phyloP scores from a whole-genome alignment of 2,797 vertebrate species.

The Sciaenops ocellatus region DNA sequence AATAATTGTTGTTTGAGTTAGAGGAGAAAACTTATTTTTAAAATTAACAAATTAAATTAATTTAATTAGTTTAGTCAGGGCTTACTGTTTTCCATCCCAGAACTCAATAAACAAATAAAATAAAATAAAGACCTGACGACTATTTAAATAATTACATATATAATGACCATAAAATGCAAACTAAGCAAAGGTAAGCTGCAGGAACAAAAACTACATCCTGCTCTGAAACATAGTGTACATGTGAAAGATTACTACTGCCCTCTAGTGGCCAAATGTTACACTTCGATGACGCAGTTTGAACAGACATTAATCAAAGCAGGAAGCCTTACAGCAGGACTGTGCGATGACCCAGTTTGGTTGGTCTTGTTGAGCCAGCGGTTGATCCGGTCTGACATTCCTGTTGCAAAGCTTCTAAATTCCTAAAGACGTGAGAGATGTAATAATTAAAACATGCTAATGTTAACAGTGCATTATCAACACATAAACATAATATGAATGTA shows the following conservation, averaged over 20 bases:
- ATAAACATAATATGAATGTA: conserved; percentile 54
- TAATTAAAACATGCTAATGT: neutral
- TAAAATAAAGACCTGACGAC: neutral
- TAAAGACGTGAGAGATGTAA: conserved; percentile 53
- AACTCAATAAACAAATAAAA: no score
- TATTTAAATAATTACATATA: neutral
- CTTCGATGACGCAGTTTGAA: neutral
- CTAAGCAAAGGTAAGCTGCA: neutral
- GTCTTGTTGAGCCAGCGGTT: conserved; percentile 89
- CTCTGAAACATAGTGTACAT: neutral
- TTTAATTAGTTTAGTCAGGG: neutral
- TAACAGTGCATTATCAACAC: neutral
- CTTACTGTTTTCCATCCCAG: neutral
- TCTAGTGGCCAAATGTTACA: conserved; percentile 47
- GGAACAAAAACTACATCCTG: neutral
- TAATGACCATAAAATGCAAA: neutral
- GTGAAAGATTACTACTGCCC: conserved; percentile 60
- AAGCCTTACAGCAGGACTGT: conserved; percentile 68
- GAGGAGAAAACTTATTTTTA: neutral
- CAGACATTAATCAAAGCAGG: neutral
- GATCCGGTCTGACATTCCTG: conserved; percentile 89
- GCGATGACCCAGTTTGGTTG: conserved; percentile 70
- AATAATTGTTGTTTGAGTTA: neutral
- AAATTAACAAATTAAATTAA: neutral
- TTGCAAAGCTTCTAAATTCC: conserved; percentile 85